These are phyloP conservation scores for Euphonia xanthogaster DNA, from an alignment of 2,797 vertebrate genomes.

Conservation along the genomic window DNA sequence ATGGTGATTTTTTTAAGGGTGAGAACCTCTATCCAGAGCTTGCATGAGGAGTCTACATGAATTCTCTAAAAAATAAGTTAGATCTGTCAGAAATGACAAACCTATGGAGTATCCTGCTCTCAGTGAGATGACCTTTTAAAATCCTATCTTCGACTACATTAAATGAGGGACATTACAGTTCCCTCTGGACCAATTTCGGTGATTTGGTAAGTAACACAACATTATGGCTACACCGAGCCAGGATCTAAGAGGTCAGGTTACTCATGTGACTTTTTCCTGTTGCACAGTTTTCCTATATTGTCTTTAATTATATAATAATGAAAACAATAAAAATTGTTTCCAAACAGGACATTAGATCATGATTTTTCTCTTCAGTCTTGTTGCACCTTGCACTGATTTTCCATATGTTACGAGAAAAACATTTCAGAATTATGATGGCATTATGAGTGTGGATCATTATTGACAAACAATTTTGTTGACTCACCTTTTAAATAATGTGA, in stretches of 20 bases:
- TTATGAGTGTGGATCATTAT: neutral
- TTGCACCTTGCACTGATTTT: neutral
- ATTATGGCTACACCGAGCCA: neutral
- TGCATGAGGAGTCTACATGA: neutral
- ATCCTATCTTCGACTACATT: neutral
- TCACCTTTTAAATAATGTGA: neutral
- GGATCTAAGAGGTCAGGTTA: neutral
- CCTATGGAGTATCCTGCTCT: neutral
- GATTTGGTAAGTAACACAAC: neutral
- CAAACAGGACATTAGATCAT: neutral
- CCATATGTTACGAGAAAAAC: neutral
- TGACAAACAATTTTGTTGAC: neutral
- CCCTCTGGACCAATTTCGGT: neutral
- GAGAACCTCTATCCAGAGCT: neutral
- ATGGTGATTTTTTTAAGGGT: neutral
- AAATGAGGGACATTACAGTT: neutral
- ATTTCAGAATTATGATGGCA: neutral
- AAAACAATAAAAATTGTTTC: neutral
- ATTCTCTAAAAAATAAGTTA: neutral
- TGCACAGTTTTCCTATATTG: neutral
- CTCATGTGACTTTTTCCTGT: neutral
- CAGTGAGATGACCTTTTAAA: neutral
- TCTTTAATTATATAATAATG: neutral
- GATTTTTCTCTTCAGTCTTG: neutral
- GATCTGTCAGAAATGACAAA: neutral